Conservation (phyloP, 2,797 vertebrate species). For the Poecile montanus region DNA sequence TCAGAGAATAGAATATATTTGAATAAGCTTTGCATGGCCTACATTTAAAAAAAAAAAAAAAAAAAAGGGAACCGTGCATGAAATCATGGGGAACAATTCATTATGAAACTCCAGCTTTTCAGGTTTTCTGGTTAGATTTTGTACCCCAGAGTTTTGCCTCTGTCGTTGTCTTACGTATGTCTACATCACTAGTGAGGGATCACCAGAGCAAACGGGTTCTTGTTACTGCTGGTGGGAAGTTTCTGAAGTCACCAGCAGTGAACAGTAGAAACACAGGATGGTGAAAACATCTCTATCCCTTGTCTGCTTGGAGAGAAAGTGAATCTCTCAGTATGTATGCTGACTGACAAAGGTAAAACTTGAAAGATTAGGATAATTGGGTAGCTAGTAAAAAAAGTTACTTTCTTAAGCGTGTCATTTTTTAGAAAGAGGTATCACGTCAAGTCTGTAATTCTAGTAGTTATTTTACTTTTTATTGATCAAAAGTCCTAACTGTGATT, state of each 20-base stretch:
- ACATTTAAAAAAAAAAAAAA: not conserved
- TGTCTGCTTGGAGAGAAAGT: not conserved
- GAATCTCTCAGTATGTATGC: not conserved
- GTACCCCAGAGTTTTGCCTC: not conserved
- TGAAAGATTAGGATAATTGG: not conserved
- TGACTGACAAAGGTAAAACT: not conserved
- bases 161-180: not conserved
- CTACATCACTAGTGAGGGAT: not conserved
- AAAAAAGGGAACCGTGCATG: rapidly evolving
- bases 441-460: not conserved
- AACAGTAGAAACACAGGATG: not conserved
- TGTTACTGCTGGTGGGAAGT: not conserved
- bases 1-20: not conserved
- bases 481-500: not conserved
- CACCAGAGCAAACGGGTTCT: not conserved
- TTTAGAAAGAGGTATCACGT: not conserved
- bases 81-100: not conserved
- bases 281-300: not conserved
- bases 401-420: not conserved
- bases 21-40: not conserved
- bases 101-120: not conserved
- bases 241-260: not conserved
- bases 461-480: not conserved
- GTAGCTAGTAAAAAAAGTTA: not conserved
- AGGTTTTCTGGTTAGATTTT: not conserved